These are phyloP conservation scores for Nasonovia ribisnigri DNA, from an alignment of 2,888 invertebrate genomes.

Conservation along the genomic window DNA sequence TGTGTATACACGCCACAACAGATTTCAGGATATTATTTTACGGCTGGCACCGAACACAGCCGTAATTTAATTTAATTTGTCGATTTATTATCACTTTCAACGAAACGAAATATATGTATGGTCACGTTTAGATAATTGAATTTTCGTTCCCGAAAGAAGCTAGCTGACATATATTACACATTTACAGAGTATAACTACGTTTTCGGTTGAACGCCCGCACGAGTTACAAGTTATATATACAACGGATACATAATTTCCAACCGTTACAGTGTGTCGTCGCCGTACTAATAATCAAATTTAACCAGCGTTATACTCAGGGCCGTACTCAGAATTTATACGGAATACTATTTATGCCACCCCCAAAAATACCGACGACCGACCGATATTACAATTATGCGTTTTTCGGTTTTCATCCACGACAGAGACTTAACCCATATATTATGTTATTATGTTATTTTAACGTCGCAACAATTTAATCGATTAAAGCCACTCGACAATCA, in stretches of 20 bases:
- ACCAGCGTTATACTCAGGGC: not conserved
- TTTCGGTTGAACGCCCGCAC: not conserved
- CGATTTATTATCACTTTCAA: conserved; percentile 29
- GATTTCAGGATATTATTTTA: conserved; percentile 12
- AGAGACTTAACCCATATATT: not conserved
- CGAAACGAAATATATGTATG: not conserved
- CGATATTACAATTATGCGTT: not conserved
- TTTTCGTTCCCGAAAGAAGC: conserved; percentile 2
- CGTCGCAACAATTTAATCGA: not conserved
- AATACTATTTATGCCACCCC: not conserved
- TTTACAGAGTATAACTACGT: not conserved
- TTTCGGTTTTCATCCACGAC: not conserved
- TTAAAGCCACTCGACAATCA: not conserved
- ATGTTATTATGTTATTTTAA: not conserved
- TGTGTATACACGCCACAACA: not conserved
- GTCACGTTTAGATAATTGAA: conserved; percentile 13
- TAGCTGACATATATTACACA: not conserved
- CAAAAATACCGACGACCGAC: too few relatives aligned
- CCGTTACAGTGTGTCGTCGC: not conserved
- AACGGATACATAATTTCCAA: not conserved
- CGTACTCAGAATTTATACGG: not conserved
- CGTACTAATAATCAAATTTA: conserved; percentile 2
- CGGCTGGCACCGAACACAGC: not conserved
- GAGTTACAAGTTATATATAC: not conserved
- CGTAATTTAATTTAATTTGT: not conserved